phyloP scores from a whole-genome alignment of 2,888 invertebrate genomes.

The Ornithoptera priamus region DNA sequence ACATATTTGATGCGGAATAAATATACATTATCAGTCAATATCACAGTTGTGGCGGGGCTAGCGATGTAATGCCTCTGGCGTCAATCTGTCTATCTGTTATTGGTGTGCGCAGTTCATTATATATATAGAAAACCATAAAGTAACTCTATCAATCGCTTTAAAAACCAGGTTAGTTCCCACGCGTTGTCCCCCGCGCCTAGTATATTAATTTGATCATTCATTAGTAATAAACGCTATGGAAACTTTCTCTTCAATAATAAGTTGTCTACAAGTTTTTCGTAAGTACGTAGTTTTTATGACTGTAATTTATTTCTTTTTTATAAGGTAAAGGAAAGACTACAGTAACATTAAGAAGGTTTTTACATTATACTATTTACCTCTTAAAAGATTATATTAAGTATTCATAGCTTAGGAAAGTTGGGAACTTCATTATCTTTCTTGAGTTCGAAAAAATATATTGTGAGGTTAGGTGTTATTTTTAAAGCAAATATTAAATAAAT shows the following conservation, averaged over 20 bases:
- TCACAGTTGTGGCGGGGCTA: slow-evolving; percentile 12
- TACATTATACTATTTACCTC: background rate
- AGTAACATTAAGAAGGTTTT: background rate
- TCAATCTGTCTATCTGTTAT: slow-evolving; percentile 66
- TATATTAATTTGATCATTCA: slow-evolving; percentile 53
- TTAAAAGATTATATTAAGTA: background rate
- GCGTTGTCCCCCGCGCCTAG: slow-evolving; percentile 43
- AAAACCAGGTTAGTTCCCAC: slow-evolving; percentile 45
- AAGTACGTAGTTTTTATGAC: slow-evolving; percentile 46
- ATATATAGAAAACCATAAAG: slow-evolving; percentile 15
- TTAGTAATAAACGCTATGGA: slow-evolving; percentile 62
- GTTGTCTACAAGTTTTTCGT: slow-evolving; percentile 45
- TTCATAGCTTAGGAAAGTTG: background rate
- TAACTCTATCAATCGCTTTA: slow-evolving; percentile 12
- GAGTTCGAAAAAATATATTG: too few relatives aligned
- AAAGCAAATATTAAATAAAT: background rate
- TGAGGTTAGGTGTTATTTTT: too few relatives aligned
- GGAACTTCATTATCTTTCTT: too few relatives aligned
- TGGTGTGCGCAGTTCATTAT: slow-evolving; percentile 32
- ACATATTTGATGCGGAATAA: background rate
- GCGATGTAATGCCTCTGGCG: slow-evolving; percentile 50
- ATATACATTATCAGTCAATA: background rate
- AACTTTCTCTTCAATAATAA: slow-evolving; percentile 67
- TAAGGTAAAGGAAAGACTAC: slow-evolving; percentile 41
- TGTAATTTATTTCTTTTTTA: slow-evolving; percentile 9